A percentile compares a stretch with the other conserved stretches of the same genome.
phyloP scores from a whole-genome alignment of 2,888 invertebrate species.

The Harpagoxenus sublaevis region DNA sequence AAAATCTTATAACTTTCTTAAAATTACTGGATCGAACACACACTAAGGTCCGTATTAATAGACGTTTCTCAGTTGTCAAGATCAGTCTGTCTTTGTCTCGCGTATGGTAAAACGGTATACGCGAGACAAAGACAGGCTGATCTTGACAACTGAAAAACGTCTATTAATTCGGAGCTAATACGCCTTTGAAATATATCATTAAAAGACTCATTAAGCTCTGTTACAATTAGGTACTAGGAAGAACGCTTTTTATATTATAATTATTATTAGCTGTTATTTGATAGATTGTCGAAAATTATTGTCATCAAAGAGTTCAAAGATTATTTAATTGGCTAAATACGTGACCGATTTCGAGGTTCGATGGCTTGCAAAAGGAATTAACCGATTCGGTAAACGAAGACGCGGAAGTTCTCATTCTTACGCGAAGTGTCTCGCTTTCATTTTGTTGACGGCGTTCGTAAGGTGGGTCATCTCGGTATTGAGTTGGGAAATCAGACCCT shows the following conservation, averaged over 20 bases:
- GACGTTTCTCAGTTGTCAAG: too few relatives aligned
- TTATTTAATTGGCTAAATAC: not conserved
- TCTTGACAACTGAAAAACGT: too few relatives aligned
- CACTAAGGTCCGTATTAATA: too few relatives aligned
- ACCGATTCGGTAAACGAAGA: slow-evolving; percentile 51
- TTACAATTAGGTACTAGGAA: not conserved
- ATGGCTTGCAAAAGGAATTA: slow-evolving; percentile 55
- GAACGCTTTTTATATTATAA: not conserved
- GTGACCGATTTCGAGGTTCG: slow-evolving; percentile 52
- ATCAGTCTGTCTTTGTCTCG: too few relatives aligned
- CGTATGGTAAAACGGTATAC: too few relatives aligned
- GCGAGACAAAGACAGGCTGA: too few relatives aligned
- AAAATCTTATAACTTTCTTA: not conserved
- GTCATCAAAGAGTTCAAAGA: slow-evolving; percentile 2
- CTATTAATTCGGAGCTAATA: not conserved
- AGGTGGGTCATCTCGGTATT: slow-evolving; percentile 96
- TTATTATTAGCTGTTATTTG: not conserved
- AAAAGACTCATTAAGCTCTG: slow-evolving; percentile 2
- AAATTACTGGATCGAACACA: not conserved
- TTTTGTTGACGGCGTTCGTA: slow-evolving; percentile 95
- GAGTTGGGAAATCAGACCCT: slow-evolving; percentile 93
- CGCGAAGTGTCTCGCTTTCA: slow-evolving; percentile 89
- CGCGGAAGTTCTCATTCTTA: slow-evolving; percentile 71
- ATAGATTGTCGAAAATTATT: slow-evolving; percentile 30
- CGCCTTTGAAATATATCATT: slow-evolving; percentile 11